phyloP scores from a whole-genome alignment of 2,113 vertebrate genomes.

The Anhinga anhinga region DNA sequence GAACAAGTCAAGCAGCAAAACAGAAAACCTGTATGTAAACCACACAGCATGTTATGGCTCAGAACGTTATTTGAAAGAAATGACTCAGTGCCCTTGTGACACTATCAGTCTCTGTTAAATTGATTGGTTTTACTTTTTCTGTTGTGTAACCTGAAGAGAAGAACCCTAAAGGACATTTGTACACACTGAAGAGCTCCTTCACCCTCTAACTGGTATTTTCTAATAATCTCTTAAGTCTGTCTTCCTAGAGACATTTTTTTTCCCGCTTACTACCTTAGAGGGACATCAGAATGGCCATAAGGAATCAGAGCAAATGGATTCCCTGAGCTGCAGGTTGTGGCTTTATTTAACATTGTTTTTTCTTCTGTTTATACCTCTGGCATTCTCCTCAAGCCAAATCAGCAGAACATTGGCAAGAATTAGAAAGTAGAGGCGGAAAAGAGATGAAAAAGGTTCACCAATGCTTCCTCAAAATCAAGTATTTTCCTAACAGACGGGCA shows the following conservation, averaged over 20 bases:
- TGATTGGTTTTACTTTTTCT: background rate
- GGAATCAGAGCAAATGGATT: background rate
- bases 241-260: background rate
- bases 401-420: background rate
- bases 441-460: background rate
- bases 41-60: background rate
- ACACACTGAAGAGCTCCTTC: background rate
- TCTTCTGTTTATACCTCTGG: background rate
- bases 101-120: background rate
- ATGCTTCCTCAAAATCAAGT: background rate
- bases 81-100: background rate
- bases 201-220: background rate
- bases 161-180: background rate
- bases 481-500: background rate
- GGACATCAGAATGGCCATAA: background rate
- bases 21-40: background rate
- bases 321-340: background rate
- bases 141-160: background rate
- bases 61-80: background rate
- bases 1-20: background rate
- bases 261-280: background rate
- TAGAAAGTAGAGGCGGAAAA: background rate
- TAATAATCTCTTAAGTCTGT: background rate
- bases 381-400: background rate
- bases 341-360: background rate